These are phyloP conservation scores for Brachyhypopomus occidentalis DNA, from an alignment of 2,113 vertebrate species.

Conservation along the genomic window DNA sequence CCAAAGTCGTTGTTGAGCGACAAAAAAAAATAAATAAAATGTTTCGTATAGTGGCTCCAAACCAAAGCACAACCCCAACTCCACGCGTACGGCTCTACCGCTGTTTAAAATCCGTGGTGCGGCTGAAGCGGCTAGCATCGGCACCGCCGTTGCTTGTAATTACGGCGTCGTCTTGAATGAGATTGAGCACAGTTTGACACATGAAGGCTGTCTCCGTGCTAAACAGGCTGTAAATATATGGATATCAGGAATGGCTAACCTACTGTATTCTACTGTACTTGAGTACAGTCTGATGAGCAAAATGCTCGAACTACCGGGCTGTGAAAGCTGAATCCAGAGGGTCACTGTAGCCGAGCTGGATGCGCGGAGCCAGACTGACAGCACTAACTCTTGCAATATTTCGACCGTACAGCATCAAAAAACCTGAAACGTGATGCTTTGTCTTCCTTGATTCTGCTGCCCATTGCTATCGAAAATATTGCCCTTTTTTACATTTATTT, in stretches of 20 bases:
- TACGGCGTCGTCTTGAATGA: conserved; percentile 1
- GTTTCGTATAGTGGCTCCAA: neutral
- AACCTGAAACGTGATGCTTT: no score
- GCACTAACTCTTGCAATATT: no score
- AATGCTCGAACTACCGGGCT: neutral
- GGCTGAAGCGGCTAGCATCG: neutral
- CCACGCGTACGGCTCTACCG: conserved; percentile 8
- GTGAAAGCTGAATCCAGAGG: neutral
- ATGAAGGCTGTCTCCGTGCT: neutral
- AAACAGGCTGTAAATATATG: neutral
- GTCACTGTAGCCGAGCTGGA: neutral
- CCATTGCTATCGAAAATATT: no score
- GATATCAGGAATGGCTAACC: neutral
- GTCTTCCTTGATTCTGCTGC: no score
- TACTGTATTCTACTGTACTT: neutral
- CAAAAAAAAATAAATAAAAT: neutral
- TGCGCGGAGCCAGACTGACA: neutral
- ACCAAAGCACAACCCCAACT: neutral
- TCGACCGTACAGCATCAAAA: no score
- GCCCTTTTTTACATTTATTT: no score
- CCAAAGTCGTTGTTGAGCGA: neutral
- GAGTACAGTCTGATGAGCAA: neutral
- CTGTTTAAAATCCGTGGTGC: conserved; percentile 25
- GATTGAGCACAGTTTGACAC: neutral
- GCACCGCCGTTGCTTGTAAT: neutral